phyloP scores from a whole-genome alignment of 2,888 invertebrate species.

The Tachystola acroxantha region DNA sequence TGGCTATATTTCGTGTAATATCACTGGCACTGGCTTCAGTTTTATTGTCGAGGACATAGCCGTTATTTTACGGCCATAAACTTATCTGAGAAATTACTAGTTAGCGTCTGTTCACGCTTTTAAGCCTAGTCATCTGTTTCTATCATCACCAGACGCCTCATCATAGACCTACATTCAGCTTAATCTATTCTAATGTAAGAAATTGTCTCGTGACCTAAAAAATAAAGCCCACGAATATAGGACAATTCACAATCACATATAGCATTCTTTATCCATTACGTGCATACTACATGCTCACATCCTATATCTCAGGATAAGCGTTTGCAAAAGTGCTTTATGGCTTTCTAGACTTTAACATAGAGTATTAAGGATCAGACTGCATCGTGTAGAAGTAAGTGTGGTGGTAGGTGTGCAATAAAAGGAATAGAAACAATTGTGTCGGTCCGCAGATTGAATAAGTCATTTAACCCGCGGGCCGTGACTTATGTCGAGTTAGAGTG shows the following conservation, averaged over 20 bases:
- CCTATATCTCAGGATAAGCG: constrained; percentile 18
- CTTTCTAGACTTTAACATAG: constrained; percentile 20
- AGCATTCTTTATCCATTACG: background rate
- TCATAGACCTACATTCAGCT: background rate
- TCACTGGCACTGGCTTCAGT: no score
- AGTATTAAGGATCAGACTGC: constrained; percentile 32
- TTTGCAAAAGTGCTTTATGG: constrained; percentile 18
- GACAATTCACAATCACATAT: background rate
- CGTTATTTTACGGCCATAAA: no score
- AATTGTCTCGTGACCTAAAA: constrained; percentile 29
- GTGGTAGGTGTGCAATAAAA: constrained; percentile 30
- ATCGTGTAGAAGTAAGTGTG: constrained; percentile 15
- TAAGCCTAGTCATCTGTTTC: no score
- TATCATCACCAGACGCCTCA: background rate
- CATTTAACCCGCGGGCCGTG: constrained; percentile 47
- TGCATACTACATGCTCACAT: constrained; percentile 22
- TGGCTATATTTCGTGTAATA: no score
- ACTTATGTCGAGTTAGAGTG: background rate
- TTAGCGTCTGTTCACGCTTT: no score
- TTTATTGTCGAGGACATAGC: no score
- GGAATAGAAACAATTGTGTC: constrained; percentile 60
- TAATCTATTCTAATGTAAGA: constrained; percentile 24
- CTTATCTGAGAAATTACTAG: no score
- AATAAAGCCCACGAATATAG: constrained; percentile 9
- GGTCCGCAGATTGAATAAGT: constrained; percentile 64